phyloP scores from a whole-genome alignment of 1,140 invertebrate genomes.

The Achroia grisella region DNA sequence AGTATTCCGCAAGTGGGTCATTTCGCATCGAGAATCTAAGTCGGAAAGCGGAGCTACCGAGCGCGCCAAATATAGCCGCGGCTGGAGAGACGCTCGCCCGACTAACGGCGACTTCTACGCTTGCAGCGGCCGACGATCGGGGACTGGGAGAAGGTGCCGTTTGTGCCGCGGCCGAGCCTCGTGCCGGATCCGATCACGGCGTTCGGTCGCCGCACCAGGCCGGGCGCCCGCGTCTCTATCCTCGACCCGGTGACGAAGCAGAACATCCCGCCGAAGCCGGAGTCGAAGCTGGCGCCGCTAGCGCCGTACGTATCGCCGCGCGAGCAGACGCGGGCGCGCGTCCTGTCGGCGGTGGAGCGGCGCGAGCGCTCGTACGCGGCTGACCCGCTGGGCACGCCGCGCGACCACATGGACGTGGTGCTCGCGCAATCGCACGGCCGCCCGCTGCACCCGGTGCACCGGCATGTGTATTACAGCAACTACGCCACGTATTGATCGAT shows the following conservation, averaged over 20 bases:
- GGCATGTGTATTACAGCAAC: constrained; percentile 71
- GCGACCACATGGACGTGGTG: constrained; percentile 76
- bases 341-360: constrained; percentile 71
- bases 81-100: constrained; percentile 58
- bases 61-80: constrained; percentile 70
- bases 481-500: constrained; percentile 60
- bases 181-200: constrained; percentile 87
- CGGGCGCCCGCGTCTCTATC: constrained; percentile 41
- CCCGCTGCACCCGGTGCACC: constrained; percentile 62
- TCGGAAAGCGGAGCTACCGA: constrained; percentile 58
- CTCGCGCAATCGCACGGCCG: constrained; percentile 76
- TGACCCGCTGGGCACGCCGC: constrained; percentile 72
- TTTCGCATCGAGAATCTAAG: constrained; percentile 48
- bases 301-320: constrained; percentile 78
- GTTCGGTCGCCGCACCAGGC: constrained; percentile 77
- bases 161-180: constrained; percentile 86
- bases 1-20: constrained; percentile 60
- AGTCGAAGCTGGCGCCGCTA: constrained; percentile 73
- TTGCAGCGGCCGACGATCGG: constrained; percentile 83
- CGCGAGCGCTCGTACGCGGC: constrained; percentile 74
- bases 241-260: constrained; percentile 66
- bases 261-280: constrained; percentile 74
- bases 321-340: constrained; percentile 76
- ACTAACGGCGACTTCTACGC: constrained; percentile 68
- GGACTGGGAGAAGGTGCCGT: constrained; percentile 89